phyloP scores from a whole-genome alignment of 2,797 vertebrate species.

The Gouania willdenowi region DNA sequence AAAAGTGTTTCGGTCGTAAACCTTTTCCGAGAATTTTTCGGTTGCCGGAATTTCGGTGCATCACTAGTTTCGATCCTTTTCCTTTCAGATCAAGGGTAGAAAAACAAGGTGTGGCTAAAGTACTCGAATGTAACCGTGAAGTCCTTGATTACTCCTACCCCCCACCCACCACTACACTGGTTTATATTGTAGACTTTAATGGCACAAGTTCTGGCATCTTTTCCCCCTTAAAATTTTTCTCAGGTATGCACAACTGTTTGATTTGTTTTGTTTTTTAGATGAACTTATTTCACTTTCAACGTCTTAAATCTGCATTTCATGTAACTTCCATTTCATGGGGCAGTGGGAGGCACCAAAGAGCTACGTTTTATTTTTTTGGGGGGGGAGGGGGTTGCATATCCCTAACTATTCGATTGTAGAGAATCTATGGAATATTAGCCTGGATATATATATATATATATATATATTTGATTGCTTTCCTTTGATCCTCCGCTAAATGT shows the following conservation, averaged over 20 bases:
- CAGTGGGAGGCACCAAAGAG: conserved; percentile 52
- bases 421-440: too few relatives aligned
- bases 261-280: conserved; percentile 9
- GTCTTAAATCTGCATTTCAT: conserved; percentile 5
- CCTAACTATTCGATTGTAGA: too few relatives aligned
- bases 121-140: conserved; percentile 65
- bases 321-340: conserved; percentile 13
- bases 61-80: conserved; percentile 1
- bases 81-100: conserved; percentile 22
- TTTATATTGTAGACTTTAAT: conserved; percentile 2
- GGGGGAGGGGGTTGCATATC: too few relatives aligned
- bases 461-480: too few relatives aligned
- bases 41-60: too few relatives aligned
- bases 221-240: conserved; percentile 41
- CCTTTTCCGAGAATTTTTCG: too few relatives aligned
- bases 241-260: conserved; percentile 54
- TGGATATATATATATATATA: too few relatives aligned
- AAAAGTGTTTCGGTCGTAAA: too few relatives aligned
- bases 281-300: background rate
- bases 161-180: conserved; percentile 24
- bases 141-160: conserved; percentile 29
- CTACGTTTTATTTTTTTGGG: conserved; percentile 1
- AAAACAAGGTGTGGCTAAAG: conserved; percentile 60
- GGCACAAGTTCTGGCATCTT: conserved; percentile 12
- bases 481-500: too few relatives aligned